phyloP scores from a whole-genome alignment of 2,888 invertebrate genomes.

The Maniola hyperantus region DNA sequence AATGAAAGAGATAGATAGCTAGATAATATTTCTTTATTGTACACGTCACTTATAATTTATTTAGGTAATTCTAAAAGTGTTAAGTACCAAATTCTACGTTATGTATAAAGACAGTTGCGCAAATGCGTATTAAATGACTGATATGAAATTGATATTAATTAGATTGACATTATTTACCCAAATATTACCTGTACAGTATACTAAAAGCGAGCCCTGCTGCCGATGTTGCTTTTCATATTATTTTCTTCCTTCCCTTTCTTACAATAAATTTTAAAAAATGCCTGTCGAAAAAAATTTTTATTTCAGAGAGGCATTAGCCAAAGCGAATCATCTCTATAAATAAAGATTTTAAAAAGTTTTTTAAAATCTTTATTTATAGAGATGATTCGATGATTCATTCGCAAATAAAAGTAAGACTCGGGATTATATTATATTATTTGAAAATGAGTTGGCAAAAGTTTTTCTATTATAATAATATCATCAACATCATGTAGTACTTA shows the following conservation, averaged over 20 bases:
- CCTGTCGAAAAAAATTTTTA: too few species aligned
- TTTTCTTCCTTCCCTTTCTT: background rate
- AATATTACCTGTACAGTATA: conserved; percentile 58
- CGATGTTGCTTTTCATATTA: background rate
- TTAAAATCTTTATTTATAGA: too few species aligned
- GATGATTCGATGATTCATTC: too few species aligned
- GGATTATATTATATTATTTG: too few species aligned
- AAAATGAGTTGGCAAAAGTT: too few species aligned
- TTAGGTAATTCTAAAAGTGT: conserved; percentile 40
- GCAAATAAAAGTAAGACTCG: too few species aligned
- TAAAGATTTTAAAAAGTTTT: too few species aligned
- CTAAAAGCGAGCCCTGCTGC: conserved; percentile 45
- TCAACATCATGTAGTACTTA: too few species aligned
- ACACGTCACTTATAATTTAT: conserved; percentile 21
- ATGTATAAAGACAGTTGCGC: conserved; percentile 56
- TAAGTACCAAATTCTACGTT: conserved; percentile 48
- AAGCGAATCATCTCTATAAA: too few species aligned
- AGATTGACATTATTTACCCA: conserved; percentile 77
- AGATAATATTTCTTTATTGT: conserved; percentile 16
- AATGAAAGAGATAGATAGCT: background rate
- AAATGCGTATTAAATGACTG: conserved; percentile 60
- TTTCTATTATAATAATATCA: too few species aligned
- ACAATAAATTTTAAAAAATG: background rate
- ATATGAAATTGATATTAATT: conserved; percentile 79
- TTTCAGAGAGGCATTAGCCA: too few species aligned